phyloP scores from a whole-genome alignment of 1,140 invertebrate species.

The Diploscapter pachys region DNA sequence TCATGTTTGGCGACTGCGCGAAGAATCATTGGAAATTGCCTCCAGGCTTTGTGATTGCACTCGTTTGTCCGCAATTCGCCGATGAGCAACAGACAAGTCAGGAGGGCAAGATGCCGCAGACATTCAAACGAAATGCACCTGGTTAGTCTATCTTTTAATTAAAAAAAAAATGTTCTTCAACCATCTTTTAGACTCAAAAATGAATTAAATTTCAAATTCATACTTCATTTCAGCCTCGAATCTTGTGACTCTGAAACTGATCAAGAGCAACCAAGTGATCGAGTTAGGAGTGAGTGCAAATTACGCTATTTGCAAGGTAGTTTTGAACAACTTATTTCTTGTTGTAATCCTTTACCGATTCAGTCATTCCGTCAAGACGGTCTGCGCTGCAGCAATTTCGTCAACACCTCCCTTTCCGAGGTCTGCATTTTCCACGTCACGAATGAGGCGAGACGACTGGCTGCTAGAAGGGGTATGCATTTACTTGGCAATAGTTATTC shows the following conservation, averaged over 20 bases:
- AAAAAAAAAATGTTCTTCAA: constrained; percentile 1
- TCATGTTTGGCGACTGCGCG: constrained; percentile 53
- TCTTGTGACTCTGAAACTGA: constrained; percentile 39
- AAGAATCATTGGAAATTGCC: constrained; percentile 54
- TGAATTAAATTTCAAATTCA: not conserved
- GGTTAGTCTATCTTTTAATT: constrained; percentile 1
- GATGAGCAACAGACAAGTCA: constrained; percentile 1
- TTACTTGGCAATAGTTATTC: too few relatives aligned
- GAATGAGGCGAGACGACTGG: constrained; percentile 24
- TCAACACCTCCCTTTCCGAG: constrained; percentile 31
- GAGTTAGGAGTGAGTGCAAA: constrained; percentile 48
- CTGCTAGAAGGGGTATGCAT: constrained; percentile 25
- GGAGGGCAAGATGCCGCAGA: not conserved
- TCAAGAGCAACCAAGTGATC: constrained; percentile 46
- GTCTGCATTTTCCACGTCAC: constrained; percentile 40
- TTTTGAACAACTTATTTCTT: too few relatives aligned
- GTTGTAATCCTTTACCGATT: not conserved
- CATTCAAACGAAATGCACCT: not conserved
- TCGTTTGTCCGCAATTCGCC: constrained; percentile 34
- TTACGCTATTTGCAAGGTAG: constrained; percentile 41
- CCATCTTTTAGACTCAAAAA: constrained; percentile 30
- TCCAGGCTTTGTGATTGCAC: constrained; percentile 36
- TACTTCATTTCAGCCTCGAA: not conserved
- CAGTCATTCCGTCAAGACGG: constrained; percentile 24
- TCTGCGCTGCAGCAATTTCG: constrained; percentile 34